Base-by-base conservation (phyloP, 2,888 invertebrate genomes). In the Oligia latruncula region DNA sequence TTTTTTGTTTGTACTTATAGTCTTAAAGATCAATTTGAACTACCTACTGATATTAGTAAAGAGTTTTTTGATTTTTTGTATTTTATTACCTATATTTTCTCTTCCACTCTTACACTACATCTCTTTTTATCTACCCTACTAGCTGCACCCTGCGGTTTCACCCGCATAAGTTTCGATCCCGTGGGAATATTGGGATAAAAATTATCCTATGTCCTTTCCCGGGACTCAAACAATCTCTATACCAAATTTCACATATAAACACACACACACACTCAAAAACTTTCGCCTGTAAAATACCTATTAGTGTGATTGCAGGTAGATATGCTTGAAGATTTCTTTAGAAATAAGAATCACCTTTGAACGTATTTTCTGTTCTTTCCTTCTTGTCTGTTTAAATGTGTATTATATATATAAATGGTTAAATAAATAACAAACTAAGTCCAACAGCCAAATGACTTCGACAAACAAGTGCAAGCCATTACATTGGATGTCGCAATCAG, bases 401-500 rank as follows among this genome's bases (percentile, higher is more conserved):
- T 46, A 0, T 1, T 46, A 43, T 35, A 20, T 64, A 64, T 20
- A 64, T 9, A 11, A 35, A 65, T 40, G 4, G 9, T 40, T 11
- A 65, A 23, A 35, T 35, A 35, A 43, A 64, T 23, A 35, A 62
- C 20, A 77, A 65, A 60, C n/a, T 35, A 60, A 71, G 70, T 23
- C 2, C 11, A 29, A 0, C 68, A 67, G 49, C 49, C 35, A 80
- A 81, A 75, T 86, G 43, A 80, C 71, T 74, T 67, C n/a, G 9
- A 79, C 67, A 81, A 81, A 84, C 62, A 82, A 79, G 40, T 77
- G 73, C 68, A 70, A 55, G 52, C 62, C 40, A 83, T 87, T 79
- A 88, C 49, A 79, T 49, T 67, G n/a, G 67, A 66, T 67, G 80
- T 82, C 71, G 71, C 60, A 81, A 87, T 83, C 81, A 84, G 82